Percentiles rank a stretch among this genome's conserved stretches.
phyloP scores from a whole-genome alignment of 2,113 vertebrate species.

The Alosa alosa region DNA sequence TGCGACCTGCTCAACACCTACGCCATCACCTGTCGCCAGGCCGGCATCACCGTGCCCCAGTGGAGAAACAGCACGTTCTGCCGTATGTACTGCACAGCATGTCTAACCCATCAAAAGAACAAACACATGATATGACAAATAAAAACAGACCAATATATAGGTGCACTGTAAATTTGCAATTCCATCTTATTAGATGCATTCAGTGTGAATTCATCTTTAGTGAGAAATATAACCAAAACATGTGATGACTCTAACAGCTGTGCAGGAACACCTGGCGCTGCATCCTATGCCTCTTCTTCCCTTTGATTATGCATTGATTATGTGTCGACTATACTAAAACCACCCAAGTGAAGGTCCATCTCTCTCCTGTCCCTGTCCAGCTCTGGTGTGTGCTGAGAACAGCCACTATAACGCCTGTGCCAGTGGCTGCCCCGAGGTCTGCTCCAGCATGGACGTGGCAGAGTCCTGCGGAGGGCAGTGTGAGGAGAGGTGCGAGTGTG shows the following conservation, averaged over 20 bases:
- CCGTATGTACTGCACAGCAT: conserved; percentile 64
- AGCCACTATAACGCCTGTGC: conserved; percentile 71
- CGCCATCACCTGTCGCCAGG: conserved; percentile 67
- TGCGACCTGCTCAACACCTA: conserved; percentile 70
- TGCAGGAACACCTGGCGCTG: no score
- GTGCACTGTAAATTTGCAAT: background rate
- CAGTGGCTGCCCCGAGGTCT: conserved; percentile 66
- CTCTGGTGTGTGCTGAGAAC: conserved; percentile 61
- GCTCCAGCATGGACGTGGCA: conserved; percentile 55
- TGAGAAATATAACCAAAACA: background rate
- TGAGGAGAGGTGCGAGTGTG: conserved; percentile 71
- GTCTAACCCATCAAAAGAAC: background rate
- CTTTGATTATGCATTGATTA: no score
- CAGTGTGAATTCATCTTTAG: background rate
- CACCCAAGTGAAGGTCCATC: background rate
- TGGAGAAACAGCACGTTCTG: conserved; percentile 79
- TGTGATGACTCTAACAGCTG: no score
- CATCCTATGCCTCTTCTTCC: no score
- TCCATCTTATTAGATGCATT: background rate
- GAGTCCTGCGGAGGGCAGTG: conserved; percentile 62
- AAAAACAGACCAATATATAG: background rate
- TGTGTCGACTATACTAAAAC: background rate
- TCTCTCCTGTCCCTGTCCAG: conserved; percentile 44
- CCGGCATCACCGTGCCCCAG: conserved; percentile 60
- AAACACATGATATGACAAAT: background rate